Evolutionary conservation across 2,797 vertebrate species (phyloP).

Genomic region (Lagocephalus sceleratus): DNA sequence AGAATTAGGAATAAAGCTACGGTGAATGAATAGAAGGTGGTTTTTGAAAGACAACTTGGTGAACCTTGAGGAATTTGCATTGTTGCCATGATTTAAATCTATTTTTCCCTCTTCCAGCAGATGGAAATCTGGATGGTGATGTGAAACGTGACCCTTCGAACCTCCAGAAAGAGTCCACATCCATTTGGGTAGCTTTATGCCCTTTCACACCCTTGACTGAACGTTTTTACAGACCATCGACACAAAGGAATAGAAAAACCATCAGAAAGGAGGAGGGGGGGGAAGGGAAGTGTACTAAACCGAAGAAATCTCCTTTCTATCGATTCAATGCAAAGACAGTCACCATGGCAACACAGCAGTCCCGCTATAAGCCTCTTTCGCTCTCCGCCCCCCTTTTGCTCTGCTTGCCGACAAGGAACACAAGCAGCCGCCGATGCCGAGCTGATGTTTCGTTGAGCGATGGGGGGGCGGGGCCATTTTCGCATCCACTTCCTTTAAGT

Average conservation of each 20-base stretch:
- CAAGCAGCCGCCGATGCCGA: conserved; percentile 21
- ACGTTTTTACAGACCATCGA: neutral
- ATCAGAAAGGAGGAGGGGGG: conserved; percentile 28
- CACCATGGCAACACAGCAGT: conserved; percentile 79
- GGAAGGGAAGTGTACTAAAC: conserved; percentile 39
- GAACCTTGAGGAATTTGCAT: too few relatives aligned
- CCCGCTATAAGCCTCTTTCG: conserved; percentile 63
- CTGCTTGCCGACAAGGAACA: conserved; percentile 55
- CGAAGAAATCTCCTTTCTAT: conserved; percentile 58
- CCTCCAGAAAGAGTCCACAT: too few relatives aligned
- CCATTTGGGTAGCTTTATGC: too few relatives aligned
- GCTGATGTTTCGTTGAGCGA: conserved; percentile 17
- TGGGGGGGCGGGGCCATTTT: neutral
- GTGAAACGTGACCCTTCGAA: too few relatives aligned
- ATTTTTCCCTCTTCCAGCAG: too few relatives aligned
- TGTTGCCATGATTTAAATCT: too few relatives aligned
- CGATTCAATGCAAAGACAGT: conserved; percentile 78
- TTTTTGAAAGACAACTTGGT: too few relatives aligned
- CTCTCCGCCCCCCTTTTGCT: conserved; percentile 64
- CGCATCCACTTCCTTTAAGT: conserved; percentile 17
- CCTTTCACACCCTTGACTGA: neutral
- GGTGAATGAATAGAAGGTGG: conserved; percentile 23
- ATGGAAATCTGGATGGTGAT: too few relatives aligned
- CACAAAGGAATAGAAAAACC: conserved; percentile 16
- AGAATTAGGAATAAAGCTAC: neutral